phyloP scores from a whole-genome alignment of 2,797 vertebrate species.

The Microchirus variegatus region DNA sequence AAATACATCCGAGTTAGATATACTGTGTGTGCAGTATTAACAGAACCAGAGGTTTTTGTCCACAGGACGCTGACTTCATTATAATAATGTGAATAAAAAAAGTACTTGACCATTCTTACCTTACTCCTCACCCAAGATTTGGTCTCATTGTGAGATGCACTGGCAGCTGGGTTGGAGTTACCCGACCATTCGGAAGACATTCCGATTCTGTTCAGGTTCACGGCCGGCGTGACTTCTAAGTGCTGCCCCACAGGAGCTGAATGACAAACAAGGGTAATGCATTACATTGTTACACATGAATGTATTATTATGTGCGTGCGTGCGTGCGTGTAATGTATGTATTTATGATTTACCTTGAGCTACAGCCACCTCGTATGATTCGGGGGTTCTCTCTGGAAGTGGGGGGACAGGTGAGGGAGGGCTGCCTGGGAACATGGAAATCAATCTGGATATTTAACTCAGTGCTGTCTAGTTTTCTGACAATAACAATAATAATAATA shows the following conservation, averaged over 20 bases:
- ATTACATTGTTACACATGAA: neutral
- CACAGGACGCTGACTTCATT: neutral
- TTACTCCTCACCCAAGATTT: conserved; percentile 74
- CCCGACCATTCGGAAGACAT: conserved; percentile 81
- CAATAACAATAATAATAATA: no score
- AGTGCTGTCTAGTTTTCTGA: neutral
- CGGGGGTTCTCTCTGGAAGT: conserved; percentile 91
- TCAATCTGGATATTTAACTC: neutral
- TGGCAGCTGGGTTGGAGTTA: conserved; percentile 12
- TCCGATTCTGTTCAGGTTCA: conserved; percentile 58
- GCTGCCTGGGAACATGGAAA: conserved; percentile 50
- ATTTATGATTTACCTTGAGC: conserved; percentile 68
- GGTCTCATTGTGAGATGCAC: conserved; percentile 23
- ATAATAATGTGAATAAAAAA: neutral
- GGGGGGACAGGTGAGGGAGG: conserved; percentile 85
- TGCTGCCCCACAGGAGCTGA: conserved; percentile 62
- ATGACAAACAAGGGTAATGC: neutral
- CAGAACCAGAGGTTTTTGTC: no score
- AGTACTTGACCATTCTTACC: conserved; percentile 56
- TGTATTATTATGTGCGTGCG: neutral
- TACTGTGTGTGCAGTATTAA: no score
- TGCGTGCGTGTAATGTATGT: neutral
- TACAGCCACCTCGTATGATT: conserved; percentile 86
- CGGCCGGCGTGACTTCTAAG: conserved; percentile 1
- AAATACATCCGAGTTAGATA: no score